Conservation (phyloP, 2,888 invertebrate species). For the Tineola bisselliella region DNA sequence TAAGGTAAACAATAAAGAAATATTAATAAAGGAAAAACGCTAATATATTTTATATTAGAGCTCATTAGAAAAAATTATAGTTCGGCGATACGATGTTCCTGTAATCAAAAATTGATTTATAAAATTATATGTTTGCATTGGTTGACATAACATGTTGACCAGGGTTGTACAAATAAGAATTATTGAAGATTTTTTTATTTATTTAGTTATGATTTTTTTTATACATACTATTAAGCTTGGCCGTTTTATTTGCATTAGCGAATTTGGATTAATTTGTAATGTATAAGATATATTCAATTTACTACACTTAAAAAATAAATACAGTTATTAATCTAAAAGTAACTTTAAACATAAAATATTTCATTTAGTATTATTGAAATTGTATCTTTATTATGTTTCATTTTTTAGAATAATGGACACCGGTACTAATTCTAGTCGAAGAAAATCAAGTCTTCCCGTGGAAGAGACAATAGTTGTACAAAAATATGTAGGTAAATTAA, state of each 20-base stretch:
- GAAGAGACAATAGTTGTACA: background rate
- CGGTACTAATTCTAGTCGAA: background rate
- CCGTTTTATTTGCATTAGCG: too few relatives aligned
- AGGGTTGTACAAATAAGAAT: too few relatives aligned
- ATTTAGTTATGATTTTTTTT: too few relatives aligned
- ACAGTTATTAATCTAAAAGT: too few relatives aligned
- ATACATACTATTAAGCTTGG: too few relatives aligned
- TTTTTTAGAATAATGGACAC: background rate
- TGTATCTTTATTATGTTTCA: background rate
- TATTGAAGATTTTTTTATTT: too few relatives aligned
- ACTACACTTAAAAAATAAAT: background rate
- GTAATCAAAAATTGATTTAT: too few relatives aligned
- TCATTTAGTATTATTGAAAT: background rate
- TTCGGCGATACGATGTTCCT: too few relatives aligned
- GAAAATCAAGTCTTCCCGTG: background rate
- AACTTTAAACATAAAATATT: background rate
- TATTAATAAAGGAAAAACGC: background rate
- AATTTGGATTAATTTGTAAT: background rate
- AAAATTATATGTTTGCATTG: too few relatives aligned
- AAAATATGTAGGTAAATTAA: background rate
- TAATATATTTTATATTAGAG: too few relatives aligned
- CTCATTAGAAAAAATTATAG: too few relatives aligned
- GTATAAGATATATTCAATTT: background rate
- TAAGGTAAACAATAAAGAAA: background rate
- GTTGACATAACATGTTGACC: too few relatives aligned